A percentile compares a stretch with the other conserved stretches of the same genome.
Evolutionary conservation across 2,888 invertebrate species (phyloP).

Genomic region (Mesoligia furuncula): DNA sequence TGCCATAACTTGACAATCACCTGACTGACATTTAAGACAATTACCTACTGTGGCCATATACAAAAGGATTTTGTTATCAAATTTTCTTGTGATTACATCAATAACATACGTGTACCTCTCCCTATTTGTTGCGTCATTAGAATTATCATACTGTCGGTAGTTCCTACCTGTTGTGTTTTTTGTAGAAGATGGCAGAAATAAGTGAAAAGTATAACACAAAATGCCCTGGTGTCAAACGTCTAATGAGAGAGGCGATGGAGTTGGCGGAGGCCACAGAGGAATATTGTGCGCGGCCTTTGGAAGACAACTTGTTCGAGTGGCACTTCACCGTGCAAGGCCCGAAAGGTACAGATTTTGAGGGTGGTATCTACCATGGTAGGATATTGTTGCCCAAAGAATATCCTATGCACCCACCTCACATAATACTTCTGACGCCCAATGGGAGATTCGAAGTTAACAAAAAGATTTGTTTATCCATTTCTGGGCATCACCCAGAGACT

Average conservation of each 20-base stretch:
- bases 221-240: conserved; percentile 96
- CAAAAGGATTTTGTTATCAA: conserved; percentile 76
- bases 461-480: conserved; percentile 98
- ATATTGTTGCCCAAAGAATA: conserved; percentile 98
- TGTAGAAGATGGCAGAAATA: conserved; percentile 81
- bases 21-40: conserved; percentile 52
- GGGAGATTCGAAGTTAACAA: conserved; percentile 98
- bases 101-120: conserved; percentile 74
- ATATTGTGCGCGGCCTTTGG: conserved; percentile 96
- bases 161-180: conserved; percentile 56
- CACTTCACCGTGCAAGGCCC: conserved; percentile 98
- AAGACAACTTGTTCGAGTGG: conserved; percentile 99
- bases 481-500: conserved; percentile 99
- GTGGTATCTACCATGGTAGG: conserved; percentile 97
- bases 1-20: conserved; percentile 30
- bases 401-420: conserved; percentile 99
- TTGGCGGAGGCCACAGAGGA: conserved; percentile 96
- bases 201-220: conserved; percentile 88
- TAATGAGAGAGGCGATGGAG: conserved; percentile 98
- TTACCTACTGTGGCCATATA: conserved; percentile 45
- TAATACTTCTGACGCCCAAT: conserved; percentile 97
- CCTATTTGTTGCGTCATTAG: conserved; percentile 71
- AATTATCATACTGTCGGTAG: conserved; percentile 52
- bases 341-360: conserved; percentile 96
- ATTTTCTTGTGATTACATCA: conserved; percentile 78